A percentile compares a stretch with the other conserved stretches of the same genome.
Conservation (phyloP, 53 echinoderm and acorn worm species). For the Paracentrotus lividus region DNA sequence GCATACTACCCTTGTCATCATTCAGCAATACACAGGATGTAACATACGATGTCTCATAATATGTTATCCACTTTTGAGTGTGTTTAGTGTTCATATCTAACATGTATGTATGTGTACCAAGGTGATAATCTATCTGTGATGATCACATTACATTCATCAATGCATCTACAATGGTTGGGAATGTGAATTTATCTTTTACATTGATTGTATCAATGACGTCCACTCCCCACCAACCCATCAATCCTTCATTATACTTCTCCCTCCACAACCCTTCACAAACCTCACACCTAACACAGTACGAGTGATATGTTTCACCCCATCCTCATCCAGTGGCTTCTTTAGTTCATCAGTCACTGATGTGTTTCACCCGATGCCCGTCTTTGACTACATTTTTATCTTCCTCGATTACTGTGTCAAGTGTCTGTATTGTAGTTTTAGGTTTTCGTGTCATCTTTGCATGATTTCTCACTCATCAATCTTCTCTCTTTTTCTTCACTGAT, state of each 20-base stretch:
- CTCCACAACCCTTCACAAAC: neutral
- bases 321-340: neutral
- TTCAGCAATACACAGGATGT: too few species aligned
- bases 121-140: neutral
- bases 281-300: neutral
- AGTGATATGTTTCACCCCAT: neutral
- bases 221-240: neutral
- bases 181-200: neutral
- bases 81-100: constrained; percentile 10
- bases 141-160: neutral
- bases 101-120: neutral
- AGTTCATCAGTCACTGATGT: neutral
- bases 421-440: neutral
- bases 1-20: too few species aligned
- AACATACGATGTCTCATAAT: too few species aligned
- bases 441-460: neutral
- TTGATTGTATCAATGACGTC: neutral
- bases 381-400: too few species aligned
- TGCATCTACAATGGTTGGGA: neutral
- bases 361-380: neutral
- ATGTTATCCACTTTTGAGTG: too few species aligned
- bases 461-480: neutral
- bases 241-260: constrained; percentile 6
- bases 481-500: neutral
- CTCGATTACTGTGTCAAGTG: neutral